Evolutionary conservation across 2,113 vertebrate species (phyloP).

Genomic region (Chunga burmeisteri): DNA sequence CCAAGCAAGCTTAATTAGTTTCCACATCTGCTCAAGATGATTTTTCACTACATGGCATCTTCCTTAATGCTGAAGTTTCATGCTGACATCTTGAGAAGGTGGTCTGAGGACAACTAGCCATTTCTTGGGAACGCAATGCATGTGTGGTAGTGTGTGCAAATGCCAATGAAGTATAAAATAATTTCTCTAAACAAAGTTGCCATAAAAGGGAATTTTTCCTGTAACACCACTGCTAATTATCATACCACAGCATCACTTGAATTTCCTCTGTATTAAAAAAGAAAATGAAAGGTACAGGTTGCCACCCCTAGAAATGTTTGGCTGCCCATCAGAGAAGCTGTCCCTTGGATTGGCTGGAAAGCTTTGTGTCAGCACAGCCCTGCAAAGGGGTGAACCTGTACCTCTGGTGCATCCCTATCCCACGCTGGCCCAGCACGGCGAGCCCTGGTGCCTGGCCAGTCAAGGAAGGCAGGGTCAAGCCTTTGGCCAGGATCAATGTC

Average conservation of each 20-base stretch:
- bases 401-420: neutral
- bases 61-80: neutral
- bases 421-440: fast-evolving
- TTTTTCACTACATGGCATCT: neutral
- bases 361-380: neutral
- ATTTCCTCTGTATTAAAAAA: neutral
- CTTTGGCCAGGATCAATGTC: neutral
- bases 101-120: neutral
- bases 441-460: neutral
- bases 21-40: neutral
- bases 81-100: neutral
- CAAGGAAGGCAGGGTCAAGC: neutral
- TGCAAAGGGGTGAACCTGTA: neutral
- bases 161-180: neutral
- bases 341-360: neutral
- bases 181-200: neutral
- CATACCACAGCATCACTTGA: neutral
- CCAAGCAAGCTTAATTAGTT: neutral
- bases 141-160: neutral
- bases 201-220: neutral
- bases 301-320: neutral
- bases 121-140: neutral
- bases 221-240: neutral
- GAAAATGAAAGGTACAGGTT: neutral
- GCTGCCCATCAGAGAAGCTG: neutral